Conservation (phyloP, 1,140 invertebrate genomes). For the Bradynema listronoti region DNA sequence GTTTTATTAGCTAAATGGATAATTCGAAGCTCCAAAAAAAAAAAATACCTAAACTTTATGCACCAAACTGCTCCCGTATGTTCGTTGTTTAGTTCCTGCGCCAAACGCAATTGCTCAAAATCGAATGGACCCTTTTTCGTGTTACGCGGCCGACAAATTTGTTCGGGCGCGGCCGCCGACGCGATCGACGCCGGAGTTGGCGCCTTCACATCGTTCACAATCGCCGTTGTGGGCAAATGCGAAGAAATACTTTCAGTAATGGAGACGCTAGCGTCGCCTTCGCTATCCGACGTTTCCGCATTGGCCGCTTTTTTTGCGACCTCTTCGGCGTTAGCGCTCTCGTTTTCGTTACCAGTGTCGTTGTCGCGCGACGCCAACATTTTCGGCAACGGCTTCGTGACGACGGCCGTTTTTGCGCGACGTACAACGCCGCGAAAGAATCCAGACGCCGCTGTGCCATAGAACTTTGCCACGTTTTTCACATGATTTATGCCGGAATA, state of each 20-base stretch:
- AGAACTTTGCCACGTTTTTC: too few species aligned
- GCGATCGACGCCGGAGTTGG: conserved; percentile 1
- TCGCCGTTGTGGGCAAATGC: conserved; percentile 5
- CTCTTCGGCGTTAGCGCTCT: too few species aligned
- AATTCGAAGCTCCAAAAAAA: conserved; percentile 2
- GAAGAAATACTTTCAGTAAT: conserved; percentile 7
- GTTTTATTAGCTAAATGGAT: conserved; percentile 7
- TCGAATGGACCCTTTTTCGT: conserved; percentile 84
- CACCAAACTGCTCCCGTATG: conserved; percentile 91
- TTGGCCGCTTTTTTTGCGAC: conserved; percentile 13
- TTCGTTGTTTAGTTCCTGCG: conserved; percentile 71
- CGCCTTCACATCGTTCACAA: conserved; percentile 4
- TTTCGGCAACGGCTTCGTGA: too few species aligned
- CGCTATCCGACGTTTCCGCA: conserved; percentile 22
- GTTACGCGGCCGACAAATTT: conserved; percentile 40
- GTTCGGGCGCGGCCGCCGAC: conserved; percentile 3
- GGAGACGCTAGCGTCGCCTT: conserved; percentile 11
- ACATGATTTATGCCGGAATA: too few species aligned
- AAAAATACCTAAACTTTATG: conserved; percentile 83
- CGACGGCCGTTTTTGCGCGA: too few species aligned
- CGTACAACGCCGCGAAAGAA: too few species aligned
- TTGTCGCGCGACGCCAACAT: too few species aligned
- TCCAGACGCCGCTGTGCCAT: too few species aligned
- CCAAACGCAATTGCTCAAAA: conserved; percentile 72
- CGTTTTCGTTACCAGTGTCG: too few species aligned